Conservation (phyloP, 2,113 vertebrate species). For the Tyrannus savana region DNA sequence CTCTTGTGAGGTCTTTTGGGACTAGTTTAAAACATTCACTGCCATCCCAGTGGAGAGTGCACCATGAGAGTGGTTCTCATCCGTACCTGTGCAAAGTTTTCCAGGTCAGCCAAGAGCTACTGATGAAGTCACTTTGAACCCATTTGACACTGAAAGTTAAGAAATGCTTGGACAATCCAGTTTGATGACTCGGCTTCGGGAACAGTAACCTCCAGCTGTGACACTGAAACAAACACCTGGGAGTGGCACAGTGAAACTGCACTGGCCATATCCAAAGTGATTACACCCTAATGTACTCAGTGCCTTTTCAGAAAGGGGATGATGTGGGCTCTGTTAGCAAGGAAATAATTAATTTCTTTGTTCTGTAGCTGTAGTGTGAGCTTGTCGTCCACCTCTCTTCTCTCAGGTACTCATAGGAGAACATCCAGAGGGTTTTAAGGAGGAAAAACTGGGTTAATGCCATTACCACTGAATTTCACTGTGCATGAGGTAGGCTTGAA, state of each 20-base stretch:
- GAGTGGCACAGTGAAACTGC: not conserved
- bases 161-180: not conserved
- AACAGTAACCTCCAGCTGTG: not conserved
- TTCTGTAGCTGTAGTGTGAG: not conserved
- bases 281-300: not conserved
- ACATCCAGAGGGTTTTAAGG: not conserved
- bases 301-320: not conserved
- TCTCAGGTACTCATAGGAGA: not conserved
- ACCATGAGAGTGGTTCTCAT: not conserved
- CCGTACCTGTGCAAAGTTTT: not conserved
- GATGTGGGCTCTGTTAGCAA: not conserved
- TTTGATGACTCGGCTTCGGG: not conserved
- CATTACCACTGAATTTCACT: not conserved
- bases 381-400: not conserved
- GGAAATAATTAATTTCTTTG: not conserved
- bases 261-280: not conserved
- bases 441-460: not conserved
- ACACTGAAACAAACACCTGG: not conserved
- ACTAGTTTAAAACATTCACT: not conserved
- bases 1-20: not conserved
- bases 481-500: not conserved
- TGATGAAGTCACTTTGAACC: not conserved
- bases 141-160: constrained; percentile 9
- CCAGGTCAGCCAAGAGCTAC: not conserved
- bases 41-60: not conserved